Evolutionary conservation across 2,797 vertebrate species (phyloP).

Genomic region (Gymnoscopelus microlampas): DNA sequence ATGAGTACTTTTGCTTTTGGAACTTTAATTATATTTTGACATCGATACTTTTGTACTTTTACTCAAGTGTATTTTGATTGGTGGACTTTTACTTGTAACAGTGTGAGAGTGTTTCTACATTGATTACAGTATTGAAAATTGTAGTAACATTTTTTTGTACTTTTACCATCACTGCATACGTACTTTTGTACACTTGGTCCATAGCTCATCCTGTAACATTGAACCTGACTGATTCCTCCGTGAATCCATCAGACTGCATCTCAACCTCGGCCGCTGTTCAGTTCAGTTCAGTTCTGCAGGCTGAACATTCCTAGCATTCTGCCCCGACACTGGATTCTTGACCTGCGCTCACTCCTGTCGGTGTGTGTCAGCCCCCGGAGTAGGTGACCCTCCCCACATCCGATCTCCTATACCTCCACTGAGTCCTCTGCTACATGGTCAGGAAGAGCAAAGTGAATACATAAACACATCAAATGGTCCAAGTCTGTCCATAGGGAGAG

Average conservation of each 20-base stretch:
- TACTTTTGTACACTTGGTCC: slow-evolving; percentile 6
- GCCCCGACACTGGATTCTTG: slow-evolving; percentile 58
- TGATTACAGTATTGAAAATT: too few species aligned
- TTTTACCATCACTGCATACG: too few species aligned
- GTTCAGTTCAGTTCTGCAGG: slow-evolving; percentile 54
- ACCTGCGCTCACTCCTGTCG: slow-evolving; percentile 54
- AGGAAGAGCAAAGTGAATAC: slow-evolving; percentile 10
- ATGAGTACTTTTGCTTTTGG: too few species aligned
- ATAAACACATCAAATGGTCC: slow-evolving; percentile 36
- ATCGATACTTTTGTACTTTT: too few species aligned
- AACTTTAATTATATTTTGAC: too few species aligned
- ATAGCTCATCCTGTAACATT: slow-evolving; percentile 47
- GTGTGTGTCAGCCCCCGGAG: slow-evolving; percentile 12
- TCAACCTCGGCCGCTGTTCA: slow-evolving; percentile 38
- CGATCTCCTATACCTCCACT: slow-evolving; percentile 29
- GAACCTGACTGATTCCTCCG: slow-evolving; percentile 51
- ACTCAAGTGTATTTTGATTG: too few species aligned
- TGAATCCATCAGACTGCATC: slow-evolving; percentile 30
- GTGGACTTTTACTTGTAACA: too few species aligned
- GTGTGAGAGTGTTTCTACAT: too few species aligned
- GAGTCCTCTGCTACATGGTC: not conserved
- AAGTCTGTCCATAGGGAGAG: too few species aligned
- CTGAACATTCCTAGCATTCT: slow-evolving; percentile 69
- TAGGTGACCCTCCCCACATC: slow-evolving; percentile 37
- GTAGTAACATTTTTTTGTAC: too few species aligned